Base-by-base conservation (phyloP, 2,113 vertebrate species). In the Hymenochirus boettgeri region DNA sequence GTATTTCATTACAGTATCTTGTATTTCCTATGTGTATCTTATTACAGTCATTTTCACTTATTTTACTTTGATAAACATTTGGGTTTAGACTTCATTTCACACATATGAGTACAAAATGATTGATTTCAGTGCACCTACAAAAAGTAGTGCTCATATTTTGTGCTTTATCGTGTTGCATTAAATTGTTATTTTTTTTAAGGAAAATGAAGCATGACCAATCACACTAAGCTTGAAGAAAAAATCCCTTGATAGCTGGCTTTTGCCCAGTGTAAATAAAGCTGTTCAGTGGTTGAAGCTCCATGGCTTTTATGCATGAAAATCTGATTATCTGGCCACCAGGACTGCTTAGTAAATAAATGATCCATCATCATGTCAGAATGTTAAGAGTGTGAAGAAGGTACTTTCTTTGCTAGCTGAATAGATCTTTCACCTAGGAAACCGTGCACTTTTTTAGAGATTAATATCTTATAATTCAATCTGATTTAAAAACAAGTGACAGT, bases 131-230 rank as follows among this genome's bases (percentile, higher is more conserved):
- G n/a, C n/a, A n/a, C n/a, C n/a, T n/a, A n/a, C n/a, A 35, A 11
- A 11, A 35, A 35, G 33, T 35, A 35, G 4, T 35, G 7, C 11
- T 33, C 31, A 33, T 33, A 9, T 33, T 33, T 3, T 35, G 33
- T 35, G 33, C 7, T 35, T 13, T 35, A 7, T 9, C 33, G 15
- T 35, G 10, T 13, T 17, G n/a, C 13, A 42, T 3, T 82, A 42
- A 42, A 4, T n/a, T 42, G 3, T 15, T 42, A 13, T 42, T 42
- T 42, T 42, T 3, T 87, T 81, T 70, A 77, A 79, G n/a, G 81
- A 79, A 87, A 90, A 92, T 91, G 89, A 92, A 80, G 88, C 88
- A 83, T 91, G 87, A 93, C 86, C 90, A 91, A 94, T 93, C 86
- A 81, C 82, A 84, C 79, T 78, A 83, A 91, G 88, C 77, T 80